These are phyloP conservation scores for Halictus ligatus DNA, from an alignment of 2,888 invertebrate genomes.

Conservation along the genomic window DNA sequence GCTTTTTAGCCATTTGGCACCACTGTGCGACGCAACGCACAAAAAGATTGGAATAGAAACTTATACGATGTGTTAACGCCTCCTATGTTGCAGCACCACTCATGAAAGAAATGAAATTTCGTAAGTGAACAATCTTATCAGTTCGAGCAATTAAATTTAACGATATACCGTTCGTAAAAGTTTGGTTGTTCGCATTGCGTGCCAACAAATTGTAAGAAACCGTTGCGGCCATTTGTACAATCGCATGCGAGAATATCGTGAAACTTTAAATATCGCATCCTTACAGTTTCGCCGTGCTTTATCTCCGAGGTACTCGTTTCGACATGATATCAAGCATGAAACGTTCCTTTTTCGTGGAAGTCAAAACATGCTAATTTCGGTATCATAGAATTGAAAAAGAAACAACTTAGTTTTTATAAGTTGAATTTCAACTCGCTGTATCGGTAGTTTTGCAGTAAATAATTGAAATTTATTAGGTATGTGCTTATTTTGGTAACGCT, in stretches of 20 bases:
- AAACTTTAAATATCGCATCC: conserved; percentile 22
- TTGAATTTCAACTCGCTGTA: background rate
- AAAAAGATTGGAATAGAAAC: too few species aligned
- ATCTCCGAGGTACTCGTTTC: background rate
- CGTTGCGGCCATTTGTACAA: conserved; percentile 22
- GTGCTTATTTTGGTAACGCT: background rate
- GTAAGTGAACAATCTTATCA: background rate
- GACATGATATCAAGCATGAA: conserved; percentile 13
- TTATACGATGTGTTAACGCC: too few species aligned
- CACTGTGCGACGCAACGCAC: too few species aligned
- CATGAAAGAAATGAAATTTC: background rate
- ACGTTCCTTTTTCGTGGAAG: background rate
- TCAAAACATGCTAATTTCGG: conserved; percentile 15
- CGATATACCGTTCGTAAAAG: background rate
- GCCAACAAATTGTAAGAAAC: conserved; percentile 28
- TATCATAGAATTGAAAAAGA: background rate
- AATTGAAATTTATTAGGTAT: background rate
- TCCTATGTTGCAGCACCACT: too few species aligned
- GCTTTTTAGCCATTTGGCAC: too few species aligned
- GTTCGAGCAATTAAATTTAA: conserved; percentile 3
- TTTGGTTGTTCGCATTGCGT: conserved; percentile 24
- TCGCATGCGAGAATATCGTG: conserved; percentile 32
- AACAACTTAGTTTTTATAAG: background rate
- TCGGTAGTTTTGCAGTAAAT: background rate
- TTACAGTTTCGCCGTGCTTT: conserved; percentile 22